These are phyloP conservation scores for Julus scanicus DNA, from an alignment of 2,888 invertebrate genomes.

Conservation along the genomic window DNA sequence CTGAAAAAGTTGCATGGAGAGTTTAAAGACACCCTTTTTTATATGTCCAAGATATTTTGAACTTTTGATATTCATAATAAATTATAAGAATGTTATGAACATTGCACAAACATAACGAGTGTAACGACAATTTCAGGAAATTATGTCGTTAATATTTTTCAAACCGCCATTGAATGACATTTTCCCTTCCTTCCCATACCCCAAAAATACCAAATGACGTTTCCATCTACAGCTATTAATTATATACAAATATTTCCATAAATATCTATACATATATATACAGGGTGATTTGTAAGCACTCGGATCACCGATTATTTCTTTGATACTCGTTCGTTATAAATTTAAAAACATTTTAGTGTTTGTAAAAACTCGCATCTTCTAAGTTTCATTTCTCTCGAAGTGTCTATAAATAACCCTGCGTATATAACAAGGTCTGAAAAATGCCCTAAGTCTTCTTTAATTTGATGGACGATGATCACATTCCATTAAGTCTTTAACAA, in stretches of 20 bases:
- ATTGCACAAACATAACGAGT: neutral
- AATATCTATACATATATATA: neutral
- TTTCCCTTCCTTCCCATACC: neutral
- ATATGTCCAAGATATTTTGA: no score
- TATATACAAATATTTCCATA: slow-evolving; percentile 6
- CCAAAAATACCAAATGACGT: neutral
- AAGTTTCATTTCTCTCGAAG: neutral
- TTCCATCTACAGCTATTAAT: neutral
- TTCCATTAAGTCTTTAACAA: slow-evolving; percentile 9
- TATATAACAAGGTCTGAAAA: neutral
- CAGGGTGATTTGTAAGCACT: slow-evolving; percentile 15
- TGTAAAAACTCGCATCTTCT: neutral
- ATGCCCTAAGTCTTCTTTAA: neutral
- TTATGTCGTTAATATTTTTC: neutral
- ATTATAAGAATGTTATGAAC: neutral
- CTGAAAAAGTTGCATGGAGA: no score
- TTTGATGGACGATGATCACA: slow-evolving; percentile 19
- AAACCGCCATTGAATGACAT: neutral
- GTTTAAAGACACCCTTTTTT: no score
- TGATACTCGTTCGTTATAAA: neutral
- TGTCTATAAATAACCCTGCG: slow-evolving; percentile 25
- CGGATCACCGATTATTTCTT: neutral
- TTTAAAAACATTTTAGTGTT: neutral
- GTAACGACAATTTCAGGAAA: slow-evolving; percentile 1
- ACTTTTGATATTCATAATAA: no score